Conservation (phyloP, 2,113 vertebrate species). For the Lynx canadensis region DNA sequence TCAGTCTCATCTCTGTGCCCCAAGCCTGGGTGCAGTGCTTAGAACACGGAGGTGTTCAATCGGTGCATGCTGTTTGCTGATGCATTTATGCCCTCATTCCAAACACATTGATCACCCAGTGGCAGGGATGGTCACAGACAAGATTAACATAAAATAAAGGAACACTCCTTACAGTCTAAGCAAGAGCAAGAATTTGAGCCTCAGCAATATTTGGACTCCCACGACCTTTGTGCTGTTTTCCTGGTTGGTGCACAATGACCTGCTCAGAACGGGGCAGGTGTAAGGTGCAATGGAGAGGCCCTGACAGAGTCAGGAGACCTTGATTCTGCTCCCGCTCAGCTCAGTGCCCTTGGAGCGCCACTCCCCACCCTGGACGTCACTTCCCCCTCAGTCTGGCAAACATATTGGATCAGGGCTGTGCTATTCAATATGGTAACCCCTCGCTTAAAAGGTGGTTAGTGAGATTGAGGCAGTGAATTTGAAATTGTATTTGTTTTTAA, state of each 20-base stretch:
- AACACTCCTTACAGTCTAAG: background rate
- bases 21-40: background rate
- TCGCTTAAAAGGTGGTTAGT: background rate
- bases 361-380: background rate
- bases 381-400: accelerated
- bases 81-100: background rate
- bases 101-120: background rate
- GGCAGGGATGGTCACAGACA: background rate
- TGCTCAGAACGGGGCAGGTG: background rate
- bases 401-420: accelerated
- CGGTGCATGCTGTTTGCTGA: background rate
- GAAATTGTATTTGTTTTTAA: background rate
- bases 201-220: background rate
- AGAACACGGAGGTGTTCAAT: background rate
- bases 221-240: too few species aligned
- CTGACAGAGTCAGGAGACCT: background rate
- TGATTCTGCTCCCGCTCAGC: background rate
- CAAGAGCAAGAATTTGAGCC: background rate
- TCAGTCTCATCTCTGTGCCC: background rate
- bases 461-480: background rate
- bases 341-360: background rate
- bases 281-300: too few species aligned
- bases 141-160: background rate
- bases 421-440: accelerated
- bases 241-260: accelerated